Evolutionary conservation across 1,140 invertebrate genomes (phyloP), one percentile per base, ranked within the genome.

Genomic region (Procambarus clarkii): DNA sequence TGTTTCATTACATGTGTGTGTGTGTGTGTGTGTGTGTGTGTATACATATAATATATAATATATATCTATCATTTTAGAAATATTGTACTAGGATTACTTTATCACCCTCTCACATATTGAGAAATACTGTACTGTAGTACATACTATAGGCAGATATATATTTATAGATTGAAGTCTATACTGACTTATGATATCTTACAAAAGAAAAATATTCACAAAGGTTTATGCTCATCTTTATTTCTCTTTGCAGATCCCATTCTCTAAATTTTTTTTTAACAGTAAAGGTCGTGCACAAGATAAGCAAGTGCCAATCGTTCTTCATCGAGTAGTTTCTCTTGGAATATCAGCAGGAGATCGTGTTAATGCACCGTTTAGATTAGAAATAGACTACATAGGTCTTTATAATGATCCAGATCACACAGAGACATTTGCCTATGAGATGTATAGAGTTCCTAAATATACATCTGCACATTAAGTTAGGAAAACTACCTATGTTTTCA

Each of bases 321-420:
- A 96, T 83, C 95, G 93, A 93, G 94, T 99, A 3, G 95, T 95
- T 0, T 96, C 96, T 94, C 96, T 99, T 94, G 97, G 98, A n/a
- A 97, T 99, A 76, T 96, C 97, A 0, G 95, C 97, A 77, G 96
- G 95, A 0, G 98, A 98, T 93, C 96, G 96, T 94, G 94, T 94
- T 58, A 95, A 96, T 90, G 98, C 98, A 0, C 96, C 96, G 2
- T 99, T 99, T 95, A 95, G 95, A 93, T 95, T 99, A 92, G 98
- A 99, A 96, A 97, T 99, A 64, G 98, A 99, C 95, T 98, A 97
- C 94, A 96, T 99, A 92, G 98, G 97, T 24, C 93, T 98, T 44
- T 96, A 98, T 93, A 96, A 94, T 94, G 97, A 99, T 96, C 95
- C 96, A 1, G 95, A 95, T 91, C 96, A 97, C 93, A 95, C 94